Base-by-base conservation (phyloP, 2,888 invertebrate species). In the Adelognathus sp. region DNA sequence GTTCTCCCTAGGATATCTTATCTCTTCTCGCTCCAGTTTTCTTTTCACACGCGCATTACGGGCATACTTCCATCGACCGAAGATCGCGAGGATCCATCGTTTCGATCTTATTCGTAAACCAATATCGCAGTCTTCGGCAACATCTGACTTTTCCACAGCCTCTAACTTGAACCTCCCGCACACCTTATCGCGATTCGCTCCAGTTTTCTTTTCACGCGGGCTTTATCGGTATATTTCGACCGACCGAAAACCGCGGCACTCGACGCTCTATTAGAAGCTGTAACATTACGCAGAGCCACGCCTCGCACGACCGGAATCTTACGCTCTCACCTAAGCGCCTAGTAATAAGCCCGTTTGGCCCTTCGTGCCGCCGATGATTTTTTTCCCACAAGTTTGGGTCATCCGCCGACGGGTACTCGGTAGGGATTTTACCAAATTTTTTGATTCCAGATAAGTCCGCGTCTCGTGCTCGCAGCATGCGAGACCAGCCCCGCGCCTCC, bases 371-470 rank as follows among this genome's bases (percentile, higher is more conserved):
- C 56, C 63, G 58, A 64, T 27, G 52, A 74, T 78, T 64, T 50
- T 27, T 74, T 78, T 78, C 77, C 46, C 61, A 73, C 58, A 63
- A 36, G 31, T 50, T 70, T 64, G 39, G 7, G 33, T 64, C 61
- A n/a, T 67, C 39, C 52, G 6, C 29, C 21, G 36, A 16, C 29
- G 56, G 36, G 52, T 61, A 66, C 52, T 14, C 44, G 46, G 61
- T 64, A 54, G 74, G 74, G 63, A 21, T 50, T 50, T 54, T n/a
- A n/a, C 52, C 56, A 16, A 58, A 74, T 66, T 56, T 66, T 70
- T 69, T 61, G 74, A 78, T 78, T 66, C 71, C 52, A 61, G 78
- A 78, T 74, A 78, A 78, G 69, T 52, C 24, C 58, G 24, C 33
- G 58, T 31, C 31, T 64, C 33, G 27, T 18, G 56, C 39, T 41